Evolutionary conservation across 2,797 vertebrate genomes (phyloP).

Genomic region (Alectoris magna): DNA sequence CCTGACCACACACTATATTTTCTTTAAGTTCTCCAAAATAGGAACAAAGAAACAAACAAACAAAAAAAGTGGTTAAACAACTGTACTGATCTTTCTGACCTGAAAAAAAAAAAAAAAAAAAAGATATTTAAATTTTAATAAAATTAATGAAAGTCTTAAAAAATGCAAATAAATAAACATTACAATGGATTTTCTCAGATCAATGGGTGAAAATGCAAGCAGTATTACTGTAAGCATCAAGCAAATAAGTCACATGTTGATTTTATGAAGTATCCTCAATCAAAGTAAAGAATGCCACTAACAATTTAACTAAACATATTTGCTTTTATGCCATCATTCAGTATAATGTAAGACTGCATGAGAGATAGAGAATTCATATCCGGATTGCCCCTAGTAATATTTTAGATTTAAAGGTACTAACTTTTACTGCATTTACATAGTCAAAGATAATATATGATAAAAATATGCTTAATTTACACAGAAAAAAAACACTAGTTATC

Average conservation of each 20-base stretch:
- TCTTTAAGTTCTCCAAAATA: not conserved
- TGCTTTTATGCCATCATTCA: slow-evolving; percentile 50
- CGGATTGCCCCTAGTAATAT: not conserved
- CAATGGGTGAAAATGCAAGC: slow-evolving; percentile 62
- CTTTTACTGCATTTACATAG: slow-evolving; percentile 8
- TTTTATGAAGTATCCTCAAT: not conserved
- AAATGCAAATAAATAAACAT: slow-evolving; percentile 61
- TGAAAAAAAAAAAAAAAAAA: slow-evolving; percentile 43
- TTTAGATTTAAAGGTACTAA: slow-evolving; percentile 12
- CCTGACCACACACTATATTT: not conserved
- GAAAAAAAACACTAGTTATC: not conserved
- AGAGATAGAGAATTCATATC: slow-evolving; percentile 7
- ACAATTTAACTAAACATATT: slow-evolving; percentile 67
- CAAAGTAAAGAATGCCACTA: not conserved
- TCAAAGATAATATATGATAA: slow-evolving; percentile 22
- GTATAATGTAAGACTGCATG: not conserved
- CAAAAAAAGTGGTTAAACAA: not conserved
- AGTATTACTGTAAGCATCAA: slow-evolving; percentile 57
- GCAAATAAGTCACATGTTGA: slow-evolving; percentile 5
- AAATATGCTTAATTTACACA: slow-evolving; percentile 23
- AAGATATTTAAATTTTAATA: slow-evolving; percentile 25
- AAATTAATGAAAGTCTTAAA: slow-evolving; percentile 62
- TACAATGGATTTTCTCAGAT: slow-evolving; percentile 65
- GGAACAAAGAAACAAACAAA: not conserved
- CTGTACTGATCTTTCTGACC: slow-evolving; percentile 23